phyloP scores from a whole-genome alignment of 2,113 vertebrate genomes.

The Melanocharis versteri region DNA sequence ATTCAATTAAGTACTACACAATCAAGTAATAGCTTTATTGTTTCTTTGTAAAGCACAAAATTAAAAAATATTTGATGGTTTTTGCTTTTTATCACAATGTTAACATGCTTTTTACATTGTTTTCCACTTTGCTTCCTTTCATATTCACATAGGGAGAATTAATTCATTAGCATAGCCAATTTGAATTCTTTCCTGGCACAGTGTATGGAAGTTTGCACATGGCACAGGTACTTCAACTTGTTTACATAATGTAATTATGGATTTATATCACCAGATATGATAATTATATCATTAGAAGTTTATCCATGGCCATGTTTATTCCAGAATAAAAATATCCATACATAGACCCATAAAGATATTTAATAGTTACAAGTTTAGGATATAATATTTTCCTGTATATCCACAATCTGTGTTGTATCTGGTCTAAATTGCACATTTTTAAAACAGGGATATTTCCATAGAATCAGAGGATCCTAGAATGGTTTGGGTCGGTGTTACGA shows the following conservation, averaged over 20 bases:
- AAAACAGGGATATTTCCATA: neutral
- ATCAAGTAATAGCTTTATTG: neutral
- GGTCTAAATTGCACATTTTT: neutral
- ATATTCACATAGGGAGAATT: neutral
- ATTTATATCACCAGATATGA: neutral
- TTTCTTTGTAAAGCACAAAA: neutral
- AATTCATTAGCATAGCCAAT: neutral
- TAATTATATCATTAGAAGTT: neutral
- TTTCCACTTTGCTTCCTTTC: neutral
- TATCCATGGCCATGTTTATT: neutral
- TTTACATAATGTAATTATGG: neutral
- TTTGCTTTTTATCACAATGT: neutral
- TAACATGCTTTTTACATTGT: neutral
- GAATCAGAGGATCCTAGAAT: neutral
- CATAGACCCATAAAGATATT: neutral
- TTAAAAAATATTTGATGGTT: neutral
- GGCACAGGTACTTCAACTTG: neutral
- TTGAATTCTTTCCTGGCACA: neutral
- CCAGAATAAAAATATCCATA: neutral
- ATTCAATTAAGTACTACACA: neutral
- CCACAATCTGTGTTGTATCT: neutral
- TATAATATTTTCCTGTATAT: neutral
- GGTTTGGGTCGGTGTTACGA: neutral
- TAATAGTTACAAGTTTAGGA: neutral
- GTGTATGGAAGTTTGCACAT: neutral